Conservation (phyloP, 2,113 vertebrate genomes). For the Platichthys stellatus region DNA sequence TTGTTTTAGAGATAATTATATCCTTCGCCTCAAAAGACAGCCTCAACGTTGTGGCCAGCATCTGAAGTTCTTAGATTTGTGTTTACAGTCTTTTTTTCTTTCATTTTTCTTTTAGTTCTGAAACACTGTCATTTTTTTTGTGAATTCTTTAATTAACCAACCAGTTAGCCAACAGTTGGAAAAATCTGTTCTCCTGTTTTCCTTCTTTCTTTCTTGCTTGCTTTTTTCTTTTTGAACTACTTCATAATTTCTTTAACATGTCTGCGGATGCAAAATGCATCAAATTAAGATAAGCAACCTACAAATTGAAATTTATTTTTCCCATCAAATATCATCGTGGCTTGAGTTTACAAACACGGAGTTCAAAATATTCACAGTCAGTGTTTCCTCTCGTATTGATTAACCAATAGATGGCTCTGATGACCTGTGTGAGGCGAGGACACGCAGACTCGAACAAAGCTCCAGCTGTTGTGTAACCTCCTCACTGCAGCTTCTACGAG, state of each 20-base stretch:
- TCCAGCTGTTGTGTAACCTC: conserved; percentile 24
- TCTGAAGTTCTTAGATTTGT: background rate
- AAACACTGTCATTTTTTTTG: background rate
- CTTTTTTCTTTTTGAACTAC: background rate
- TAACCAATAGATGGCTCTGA: conserved; percentile 10
- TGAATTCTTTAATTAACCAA: background rate
- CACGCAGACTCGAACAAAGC: conserved; percentile 7
- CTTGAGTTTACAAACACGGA: too few species aligned
- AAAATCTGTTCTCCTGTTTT: background rate
- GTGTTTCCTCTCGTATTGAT: conserved; percentile 10
- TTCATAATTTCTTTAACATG: background rate
- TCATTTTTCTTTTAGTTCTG: background rate
- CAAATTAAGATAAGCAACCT: too few species aligned
- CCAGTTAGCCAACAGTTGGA: too few species aligned
- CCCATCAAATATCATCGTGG: too few species aligned
- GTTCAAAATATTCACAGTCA: background rate
- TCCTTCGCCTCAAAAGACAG: background rate
- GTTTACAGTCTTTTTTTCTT: background rate
- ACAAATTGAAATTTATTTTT: background rate
- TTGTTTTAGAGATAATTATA: background rate
- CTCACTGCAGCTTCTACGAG: conserved; percentile 34
- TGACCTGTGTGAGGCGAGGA: conserved; percentile 2
- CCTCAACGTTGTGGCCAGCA: background rate
- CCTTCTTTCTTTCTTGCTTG: background rate
- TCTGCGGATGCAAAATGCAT: too few species aligned